A percentile compares a stretch with the other conserved stretches of the same genome.
Evolutionary conservation across 2,113 vertebrate species (phyloP).

Genomic region (Notothenia coriiceps): DNA sequence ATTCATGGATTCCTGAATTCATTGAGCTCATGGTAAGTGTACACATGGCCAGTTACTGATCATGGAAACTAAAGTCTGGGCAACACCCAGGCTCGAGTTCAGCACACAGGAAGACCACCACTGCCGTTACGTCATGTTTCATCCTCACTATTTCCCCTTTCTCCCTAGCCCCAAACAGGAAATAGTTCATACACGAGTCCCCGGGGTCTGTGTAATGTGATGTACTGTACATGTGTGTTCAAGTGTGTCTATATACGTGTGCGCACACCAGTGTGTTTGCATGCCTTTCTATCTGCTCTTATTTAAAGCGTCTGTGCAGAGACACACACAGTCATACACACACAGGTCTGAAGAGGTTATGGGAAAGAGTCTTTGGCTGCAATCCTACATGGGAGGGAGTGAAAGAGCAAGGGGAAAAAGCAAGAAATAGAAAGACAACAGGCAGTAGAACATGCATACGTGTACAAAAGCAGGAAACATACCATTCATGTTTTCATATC

Average conservation of each 20-base stretch:
- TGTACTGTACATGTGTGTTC: conserved; percentile 38
- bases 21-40: background rate
- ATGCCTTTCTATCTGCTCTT: conserved; percentile 38
- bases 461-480: conserved; percentile 12
- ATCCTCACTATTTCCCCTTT: conserved; percentile 60
- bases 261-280: conserved; percentile 17
- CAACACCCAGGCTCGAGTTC: conserved; percentile 49
- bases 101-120: conserved; percentile 69
- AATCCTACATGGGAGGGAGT: conserved; percentile 8
- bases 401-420: conserved; percentile 21
- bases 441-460: conserved; percentile 20
- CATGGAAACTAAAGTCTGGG: conserved; percentile 44
- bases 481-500: conserved; percentile 5
- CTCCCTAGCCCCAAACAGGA: conserved; percentile 70
- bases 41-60: conserved; percentile 13
- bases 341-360: conserved; percentile 69
- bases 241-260: conserved; percentile 3
- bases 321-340: conserved; percentile 53
- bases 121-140: conserved; percentile 55
- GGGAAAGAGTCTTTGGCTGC: conserved; percentile 65
- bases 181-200: conserved; percentile 64
- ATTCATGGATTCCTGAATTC: background rate
- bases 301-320: conserved; percentile 56
- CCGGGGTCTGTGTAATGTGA: conserved; percentile 36
- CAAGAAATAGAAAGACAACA: conserved; percentile 21